Percentiles rank a stretch among this genome's conserved stretches.
phyloP scores from a whole-genome alignment of 2,113 vertebrate genomes.

The Channa maculata region DNA sequence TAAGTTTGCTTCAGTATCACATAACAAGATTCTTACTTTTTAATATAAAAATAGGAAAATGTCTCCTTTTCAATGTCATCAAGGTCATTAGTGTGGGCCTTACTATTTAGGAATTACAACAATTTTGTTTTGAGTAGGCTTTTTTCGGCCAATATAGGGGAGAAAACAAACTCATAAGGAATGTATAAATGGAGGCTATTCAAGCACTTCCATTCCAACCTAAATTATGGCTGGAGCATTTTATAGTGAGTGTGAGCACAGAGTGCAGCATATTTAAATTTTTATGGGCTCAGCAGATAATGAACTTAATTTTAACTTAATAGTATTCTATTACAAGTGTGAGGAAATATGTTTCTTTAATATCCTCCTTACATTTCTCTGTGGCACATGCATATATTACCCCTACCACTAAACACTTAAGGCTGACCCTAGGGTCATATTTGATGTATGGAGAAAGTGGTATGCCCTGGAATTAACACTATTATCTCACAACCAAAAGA shows the following conservation, averaged over 20 bases:
- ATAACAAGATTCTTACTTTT: too few species aligned
- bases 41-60: too few species aligned
- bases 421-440: constrained; percentile 33
- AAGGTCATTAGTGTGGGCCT: too few species aligned
- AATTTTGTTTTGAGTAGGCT: too few species aligned
- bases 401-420: constrained; percentile 31
- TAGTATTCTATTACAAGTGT: constrained; percentile 18
- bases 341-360: background rate
- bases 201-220: constrained; percentile 1
- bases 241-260: background rate
- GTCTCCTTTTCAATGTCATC: too few species aligned
- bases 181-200: background rate
- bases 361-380: background rate
- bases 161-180: background rate
- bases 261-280: constrained; percentile 34
- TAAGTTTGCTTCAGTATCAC: too few species aligned
- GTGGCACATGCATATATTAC: constrained; percentile 14
- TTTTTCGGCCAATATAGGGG: too few species aligned
- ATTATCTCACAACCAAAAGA: constrained; percentile 51
- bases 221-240: constrained; percentile 5
- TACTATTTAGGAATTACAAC: too few species aligned
- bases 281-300: constrained; percentile 31
- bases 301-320: constrained; percentile 37
- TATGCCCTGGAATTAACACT: constrained; percentile 34
- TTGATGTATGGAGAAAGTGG: constrained; percentile 24